Conservation (phyloP, 2,888 invertebrate species). For the Hololepta plana region DNA sequence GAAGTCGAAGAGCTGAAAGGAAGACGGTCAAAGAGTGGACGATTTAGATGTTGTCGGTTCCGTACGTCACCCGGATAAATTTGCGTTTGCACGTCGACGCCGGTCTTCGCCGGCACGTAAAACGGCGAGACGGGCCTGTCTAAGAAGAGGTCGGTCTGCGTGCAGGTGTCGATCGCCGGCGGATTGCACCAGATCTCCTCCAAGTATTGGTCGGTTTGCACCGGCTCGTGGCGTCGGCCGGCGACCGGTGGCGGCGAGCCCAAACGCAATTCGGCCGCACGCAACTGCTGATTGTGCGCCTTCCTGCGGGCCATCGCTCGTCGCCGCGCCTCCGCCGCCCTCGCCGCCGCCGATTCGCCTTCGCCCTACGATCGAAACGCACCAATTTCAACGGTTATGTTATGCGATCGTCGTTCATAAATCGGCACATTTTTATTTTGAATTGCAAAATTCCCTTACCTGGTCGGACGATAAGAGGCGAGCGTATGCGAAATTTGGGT, state of each 20-base stretch:
- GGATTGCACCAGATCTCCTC: constrained; percentile 69
- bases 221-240: constrained; percentile 67
- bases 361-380: constrained; percentile 25
- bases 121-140: constrained; percentile 67
- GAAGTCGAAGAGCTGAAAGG: constrained; percentile 65
- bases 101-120: constrained; percentile 62
- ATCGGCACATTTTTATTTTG: constrained; percentile 3
- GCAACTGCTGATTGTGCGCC: constrained; percentile 37
- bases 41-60: constrained; percentile 8
- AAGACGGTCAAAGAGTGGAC: constrained; percentile 7
- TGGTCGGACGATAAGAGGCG: constrained; percentile 28
- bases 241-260: constrained; percentile 63
- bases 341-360: constrained; percentile 32
- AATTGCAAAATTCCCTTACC: constrained; percentile 20
- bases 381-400: neutral
- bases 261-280: constrained; percentile 31
- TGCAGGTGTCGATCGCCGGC: constrained; percentile 56
- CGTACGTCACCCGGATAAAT: constrained; percentile 77
- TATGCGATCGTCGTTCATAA: no score
- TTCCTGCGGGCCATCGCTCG: constrained; percentile 57
- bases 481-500: constrained; percentile 37
- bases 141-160: constrained; percentile 66
- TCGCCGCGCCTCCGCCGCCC: constrained; percentile 46
- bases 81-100: constrained; percentile 61
- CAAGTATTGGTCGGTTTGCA: constrained; percentile 80